These are phyloP conservation scores for Odontamblyopus rebecca DNA, from an alignment of 2,797 vertebrate genomes.

Conservation along the genomic window DNA sequence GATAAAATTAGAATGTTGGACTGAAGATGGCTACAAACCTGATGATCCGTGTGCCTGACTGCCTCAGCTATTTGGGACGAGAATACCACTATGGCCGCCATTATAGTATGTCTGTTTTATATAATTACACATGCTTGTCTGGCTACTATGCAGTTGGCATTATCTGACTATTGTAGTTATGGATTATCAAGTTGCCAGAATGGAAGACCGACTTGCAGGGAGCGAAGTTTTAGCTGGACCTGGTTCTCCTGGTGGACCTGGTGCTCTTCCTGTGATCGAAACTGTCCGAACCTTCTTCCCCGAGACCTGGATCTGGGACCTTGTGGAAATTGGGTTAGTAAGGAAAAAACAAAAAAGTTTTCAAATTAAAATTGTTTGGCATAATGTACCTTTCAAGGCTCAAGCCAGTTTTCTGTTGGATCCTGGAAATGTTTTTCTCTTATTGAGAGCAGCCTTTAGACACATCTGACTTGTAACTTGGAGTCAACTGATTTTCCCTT, in stretches of 20 bases:
- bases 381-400: too few relatives aligned
- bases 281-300: conserved; percentile 69
- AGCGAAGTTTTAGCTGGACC: too few relatives aligned
- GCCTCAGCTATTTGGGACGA: conserved; percentile 51
- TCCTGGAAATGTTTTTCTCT: too few relatives aligned
- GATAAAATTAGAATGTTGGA: conserved; percentile 57
- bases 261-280: conserved; percentile 15
- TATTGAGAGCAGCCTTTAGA: too few relatives aligned
- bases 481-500: too few relatives aligned
- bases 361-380: neutral
- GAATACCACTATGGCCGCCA: conserved; percentile 19
- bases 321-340: conserved; percentile 71
- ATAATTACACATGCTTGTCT: neutral
- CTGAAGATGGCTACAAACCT: conserved; percentile 73
- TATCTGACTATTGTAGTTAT: neutral
- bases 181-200: neutral
- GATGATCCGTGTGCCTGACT: conserved; percentile 39
- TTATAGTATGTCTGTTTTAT: neutral
- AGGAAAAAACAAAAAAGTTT: neutral
- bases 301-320: conserved; percentile 77
- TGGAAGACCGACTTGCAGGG: neutral
- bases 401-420: too few relatives aligned
- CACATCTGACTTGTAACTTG: too few relatives aligned
- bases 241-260: too few relatives aligned
- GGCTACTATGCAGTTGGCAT: neutral